Percentiles rank a stretch among this genome's conserved stretches.
Conservation (phyloP, 1,140 invertebrate genomes). For the Lasaia peninsularis region DNA sequence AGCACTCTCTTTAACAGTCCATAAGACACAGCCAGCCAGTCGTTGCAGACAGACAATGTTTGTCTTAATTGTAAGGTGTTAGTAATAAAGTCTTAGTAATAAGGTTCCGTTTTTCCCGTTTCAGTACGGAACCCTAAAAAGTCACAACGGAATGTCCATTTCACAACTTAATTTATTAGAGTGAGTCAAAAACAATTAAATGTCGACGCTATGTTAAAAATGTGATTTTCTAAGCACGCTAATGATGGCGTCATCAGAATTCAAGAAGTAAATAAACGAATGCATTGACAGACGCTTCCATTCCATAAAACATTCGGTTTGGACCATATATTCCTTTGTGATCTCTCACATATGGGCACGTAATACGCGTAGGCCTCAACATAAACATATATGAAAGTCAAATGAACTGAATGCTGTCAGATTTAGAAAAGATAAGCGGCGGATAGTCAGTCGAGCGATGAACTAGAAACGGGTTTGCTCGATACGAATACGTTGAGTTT, state of each 20-base stretch:
- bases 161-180: too few species aligned
- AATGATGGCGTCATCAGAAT: neutral
- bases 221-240: neutral
- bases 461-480: constrained; percentile 52
- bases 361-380: constrained; percentile 21
- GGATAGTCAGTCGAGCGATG: constrained; percentile 52
- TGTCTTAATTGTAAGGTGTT: too few species aligned
- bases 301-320: constrained; percentile 7
- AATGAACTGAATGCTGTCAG: constrained; percentile 61
- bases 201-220: neutral
- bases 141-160: too few species aligned
- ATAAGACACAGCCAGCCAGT: too few species aligned
- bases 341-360: constrained; percentile 15
- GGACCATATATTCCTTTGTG: constrained; percentile 2
- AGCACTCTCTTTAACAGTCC: too few species aligned
- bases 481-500: constrained; percentile 61
- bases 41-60: too few species aligned
- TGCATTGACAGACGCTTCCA: constrained; percentile 3
- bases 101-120: too few species aligned
- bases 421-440: constrained; percentile 59
- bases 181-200: neutral
- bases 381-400: constrained; percentile 39
- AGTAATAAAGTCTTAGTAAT: too few species aligned
- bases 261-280: neutral
- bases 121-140: too few species aligned